A percentile compares a stretch with the other conserved stretches of the same genome.
phyloP scores from a whole-genome alignment of 2,797 vertebrate species.

The Eulemur albifrons region DNA sequence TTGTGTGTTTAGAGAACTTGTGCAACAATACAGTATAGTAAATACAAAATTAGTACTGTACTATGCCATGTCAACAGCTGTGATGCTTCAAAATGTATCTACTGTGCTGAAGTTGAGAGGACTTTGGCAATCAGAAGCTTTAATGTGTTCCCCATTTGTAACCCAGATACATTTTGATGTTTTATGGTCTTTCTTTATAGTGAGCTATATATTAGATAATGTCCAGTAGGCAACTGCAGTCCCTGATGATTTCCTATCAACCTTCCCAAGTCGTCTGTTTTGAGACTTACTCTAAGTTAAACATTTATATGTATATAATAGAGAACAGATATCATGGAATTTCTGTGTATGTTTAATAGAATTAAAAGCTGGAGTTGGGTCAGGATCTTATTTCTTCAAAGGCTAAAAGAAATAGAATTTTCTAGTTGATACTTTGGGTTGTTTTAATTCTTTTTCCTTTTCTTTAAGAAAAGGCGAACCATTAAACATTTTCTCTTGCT shows the following conservation, averaged over 20 bases:
- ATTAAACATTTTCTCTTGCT: conserved; percentile 73
- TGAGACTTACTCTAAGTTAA: conserved; percentile 94
- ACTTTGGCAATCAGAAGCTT: conserved; percentile 84
- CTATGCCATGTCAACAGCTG: conserved; percentile 90
- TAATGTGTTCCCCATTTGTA: conserved; percentile 84
- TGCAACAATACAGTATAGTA: conserved; percentile 75
- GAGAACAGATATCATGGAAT: conserved; percentile 97
- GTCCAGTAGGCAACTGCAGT: conserved; percentile 90
- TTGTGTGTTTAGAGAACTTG: conserved; percentile 88
- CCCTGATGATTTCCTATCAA: conserved; percentile 81
- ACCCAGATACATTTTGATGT: conserved; percentile 96
- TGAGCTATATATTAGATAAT: conserved; percentile 86
- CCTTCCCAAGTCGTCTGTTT: conserved; percentile 82
- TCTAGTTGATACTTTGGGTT: conserved; percentile 73
- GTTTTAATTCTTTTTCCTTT: conserved; percentile 57
- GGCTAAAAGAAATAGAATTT: conserved; percentile 61
- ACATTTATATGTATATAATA: conserved; percentile 90
- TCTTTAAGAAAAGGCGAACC: conserved; percentile 38
- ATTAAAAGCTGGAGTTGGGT: conserved; percentile 74
- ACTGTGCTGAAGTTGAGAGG: conserved; percentile 74
- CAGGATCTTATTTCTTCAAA: conserved; percentile 71
- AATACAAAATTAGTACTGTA: conserved; percentile 92
- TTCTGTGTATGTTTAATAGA: conserved; percentile 92
- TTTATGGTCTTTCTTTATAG: conserved; percentile 82
- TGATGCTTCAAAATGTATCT: conserved; percentile 99